A percentile compares a stretch with the other conserved stretches of the same genome.
These are phyloP conservation scores for Phyllostomus discolor DNA, from an alignment of 2,113 vertebrate genomes.

Conservation along the genomic window DNA sequence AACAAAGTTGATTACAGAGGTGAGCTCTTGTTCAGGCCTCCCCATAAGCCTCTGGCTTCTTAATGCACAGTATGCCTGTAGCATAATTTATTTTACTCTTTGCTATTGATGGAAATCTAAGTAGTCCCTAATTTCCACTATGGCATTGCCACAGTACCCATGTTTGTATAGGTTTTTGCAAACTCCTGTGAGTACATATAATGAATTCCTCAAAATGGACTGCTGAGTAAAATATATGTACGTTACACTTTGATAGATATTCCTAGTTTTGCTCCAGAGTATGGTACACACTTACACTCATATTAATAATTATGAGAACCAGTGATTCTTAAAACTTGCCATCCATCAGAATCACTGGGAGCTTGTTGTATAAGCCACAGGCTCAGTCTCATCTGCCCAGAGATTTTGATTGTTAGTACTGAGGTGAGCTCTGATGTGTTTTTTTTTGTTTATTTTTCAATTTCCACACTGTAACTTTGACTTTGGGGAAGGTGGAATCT, in stretches of 20 bases:
- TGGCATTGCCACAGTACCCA: background rate
- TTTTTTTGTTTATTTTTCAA: background rate
- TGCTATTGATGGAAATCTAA: background rate
- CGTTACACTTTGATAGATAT: background rate
- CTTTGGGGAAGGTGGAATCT: background rate
- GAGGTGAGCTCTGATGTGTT: background rate
- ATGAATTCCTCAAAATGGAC: background rate
- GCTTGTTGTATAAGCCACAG: background rate
- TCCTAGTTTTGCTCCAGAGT: background rate
- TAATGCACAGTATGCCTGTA: background rate
- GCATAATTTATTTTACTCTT: no score
- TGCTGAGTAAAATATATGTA: background rate
- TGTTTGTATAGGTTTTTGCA: background rate
- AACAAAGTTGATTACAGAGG: background rate
- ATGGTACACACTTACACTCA: background rate
- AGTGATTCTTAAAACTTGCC: background rate
- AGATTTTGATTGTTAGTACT: background rate
- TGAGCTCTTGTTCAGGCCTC: background rate
- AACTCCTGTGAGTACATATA: background rate
- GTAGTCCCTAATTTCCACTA: background rate
- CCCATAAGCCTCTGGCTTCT: background rate
- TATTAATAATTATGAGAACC: background rate
- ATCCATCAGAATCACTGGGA: background rate
- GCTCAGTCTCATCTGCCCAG: background rate
- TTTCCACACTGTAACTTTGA: background rate